Base-by-base conservation (phyloP, 2,888 invertebrate species). In the Rhagophthalmus giganteus region DNA sequence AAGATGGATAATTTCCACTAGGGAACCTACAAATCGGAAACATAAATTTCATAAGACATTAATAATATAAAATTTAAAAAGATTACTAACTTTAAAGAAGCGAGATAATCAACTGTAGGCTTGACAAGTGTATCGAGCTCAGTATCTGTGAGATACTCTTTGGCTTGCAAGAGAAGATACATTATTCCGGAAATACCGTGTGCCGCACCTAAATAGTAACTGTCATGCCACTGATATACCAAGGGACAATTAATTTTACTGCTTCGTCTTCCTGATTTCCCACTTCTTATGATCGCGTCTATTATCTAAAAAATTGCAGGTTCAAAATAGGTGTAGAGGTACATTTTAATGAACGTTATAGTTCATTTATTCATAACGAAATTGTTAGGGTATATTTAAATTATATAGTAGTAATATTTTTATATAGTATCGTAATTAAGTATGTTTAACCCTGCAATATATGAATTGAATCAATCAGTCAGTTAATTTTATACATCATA, bases 141-240 rank as follows among this genome's bases (percentile, higher is more conserved):
- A 31, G 74, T 69, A 25, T 78, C 72, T 25, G 77, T 79, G 12
- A 87, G 74, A 66, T 81, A 81, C 45, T 77, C 66, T 35, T 70
- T 65, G 67, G 88, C 90, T 81, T 88, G 86, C 58, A 94, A 74
- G n/a, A 95, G 74, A 53, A 89, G 77, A 68, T 87, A 90, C 11
- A 93, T 73, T 66, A 96, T 94, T 3, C 94, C 94, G 54, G 87
- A 83, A 58, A 90, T 75, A 11, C 94, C 94, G 77, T 94, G 93
- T 33, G 94, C 94, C 28, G 89, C 94, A 10, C 95, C 94, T 37
- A 91, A 76, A 70, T 95, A 95, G 67, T 86, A 80, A 69, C 86
- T 88, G 26, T 85, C 86, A 74, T 94, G 93, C 93, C 94, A 95
- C 64, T 85, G 79, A 76, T 87, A 95, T 80, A 90, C 83, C 27